Conservation (phyloP, 2,113 vertebrate species). For the Piprites chloris region DNA sequence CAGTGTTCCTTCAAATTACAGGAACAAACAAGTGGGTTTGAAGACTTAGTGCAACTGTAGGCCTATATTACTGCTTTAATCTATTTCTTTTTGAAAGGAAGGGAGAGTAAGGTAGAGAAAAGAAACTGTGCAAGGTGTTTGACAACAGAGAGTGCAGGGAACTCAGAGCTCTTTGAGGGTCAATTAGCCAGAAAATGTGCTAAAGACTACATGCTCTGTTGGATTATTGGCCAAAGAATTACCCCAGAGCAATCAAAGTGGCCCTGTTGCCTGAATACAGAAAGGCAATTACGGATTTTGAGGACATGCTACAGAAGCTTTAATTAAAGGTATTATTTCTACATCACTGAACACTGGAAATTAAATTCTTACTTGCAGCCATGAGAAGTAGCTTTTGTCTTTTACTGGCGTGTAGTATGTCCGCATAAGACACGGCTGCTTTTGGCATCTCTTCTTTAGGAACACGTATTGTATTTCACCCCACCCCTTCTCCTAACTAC, state of each 20-base stretch:
- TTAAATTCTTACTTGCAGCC: constrained; percentile 71
- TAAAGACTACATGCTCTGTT: constrained; percentile 74
- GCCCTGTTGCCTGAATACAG: constrained; percentile 76
- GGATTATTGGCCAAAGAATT: constrained; percentile 90
- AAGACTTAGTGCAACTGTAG: constrained; percentile 47
- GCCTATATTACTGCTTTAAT: constrained; percentile 61
- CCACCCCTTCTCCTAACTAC: background rate
- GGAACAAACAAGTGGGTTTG: constrained; percentile 28
- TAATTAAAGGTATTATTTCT: constrained; percentile 87
- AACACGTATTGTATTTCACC: background rate
- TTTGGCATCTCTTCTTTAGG: background rate
- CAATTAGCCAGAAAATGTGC: constrained; percentile 87
- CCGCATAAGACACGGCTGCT: background rate
- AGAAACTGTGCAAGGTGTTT: constrained; percentile 78
- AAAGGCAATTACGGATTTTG: constrained; percentile 78
- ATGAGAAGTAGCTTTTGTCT: constrained; percentile 65
- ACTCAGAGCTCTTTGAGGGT: constrained; percentile 80
- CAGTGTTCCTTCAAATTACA: constrained; percentile 53
- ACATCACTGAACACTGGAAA: constrained; percentile 75
- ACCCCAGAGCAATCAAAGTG: constrained; percentile 88
- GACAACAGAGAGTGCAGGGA: constrained; percentile 68
- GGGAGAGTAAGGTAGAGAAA: constrained; percentile 34
- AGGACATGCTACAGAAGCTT: constrained; percentile 87
- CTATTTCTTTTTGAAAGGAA: constrained; percentile 52
- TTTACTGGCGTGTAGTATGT: background rate